Base-by-base conservation (phyloP, 2,113 vertebrate genomes). In the Myiozetetes cayanensis region DNA sequence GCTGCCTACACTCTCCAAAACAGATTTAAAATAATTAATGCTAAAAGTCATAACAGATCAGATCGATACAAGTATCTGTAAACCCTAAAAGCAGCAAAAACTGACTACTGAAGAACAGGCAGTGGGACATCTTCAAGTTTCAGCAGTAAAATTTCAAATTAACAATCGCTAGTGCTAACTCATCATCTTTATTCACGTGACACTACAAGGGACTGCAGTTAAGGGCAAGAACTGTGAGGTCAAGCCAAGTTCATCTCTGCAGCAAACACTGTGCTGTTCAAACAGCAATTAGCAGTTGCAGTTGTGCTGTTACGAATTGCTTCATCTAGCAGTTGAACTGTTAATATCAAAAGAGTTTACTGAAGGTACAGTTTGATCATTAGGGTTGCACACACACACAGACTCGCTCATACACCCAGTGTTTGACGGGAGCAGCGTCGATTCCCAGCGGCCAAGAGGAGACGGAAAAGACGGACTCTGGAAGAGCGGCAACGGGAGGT, bases 31-130 rank as follows among this genome's bases (percentile, higher is more conserved):
- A 73, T 52, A 80, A 72, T 87, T 71, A 81, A 59, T 74, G 76
- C 33, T 88, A 77, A 56, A 87, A 61, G 12, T 92, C 13, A 0
- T 52, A 59, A 70, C 6, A 63, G 58, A 70, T 81, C 22, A 81
- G 79, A 81, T 49, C 89, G 63, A 91, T 66, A 56, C 87, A 76
- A 66, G 58, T 86, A 85, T 47, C 91, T 95, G 94, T 89, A 95
- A 95, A 95, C 73, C 87, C 73, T 91, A 96, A 77, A 89, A 97
- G 93, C 85, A 95, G 95, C 82, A 96, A 35, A 65, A 94, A 91
- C 50, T 91, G 85, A 95, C 91, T 96, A 96, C 72, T 31, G 49
- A 95, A 67, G 67, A 88, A 85, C 37, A 74, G 95, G 93, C 88
- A 92, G 87, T 46, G 67, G 30, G 78, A 80, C 23, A 62, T 35